Evolutionary conservation across 2,113 vertebrate species (phyloP).

Genomic region (Proteles cristata): DNA sequence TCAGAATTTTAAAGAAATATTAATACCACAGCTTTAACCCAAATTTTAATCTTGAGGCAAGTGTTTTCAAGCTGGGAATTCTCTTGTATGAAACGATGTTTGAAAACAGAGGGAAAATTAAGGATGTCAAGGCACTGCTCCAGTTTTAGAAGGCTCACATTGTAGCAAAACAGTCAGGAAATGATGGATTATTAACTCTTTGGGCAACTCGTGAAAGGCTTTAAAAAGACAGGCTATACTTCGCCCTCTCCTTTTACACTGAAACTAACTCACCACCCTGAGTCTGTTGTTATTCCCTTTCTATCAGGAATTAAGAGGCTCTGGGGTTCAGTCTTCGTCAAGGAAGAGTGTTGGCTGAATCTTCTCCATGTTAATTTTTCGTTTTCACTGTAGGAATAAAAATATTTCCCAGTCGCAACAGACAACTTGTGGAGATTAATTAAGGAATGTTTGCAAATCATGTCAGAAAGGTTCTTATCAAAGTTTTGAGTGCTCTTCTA

Average conservation of each 20-base stretch:
- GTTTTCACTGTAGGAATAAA: background rate
- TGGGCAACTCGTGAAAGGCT: background rate
- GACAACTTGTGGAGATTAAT: constrained; percentile 51
- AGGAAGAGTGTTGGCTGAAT: background rate
- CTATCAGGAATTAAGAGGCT: background rate
- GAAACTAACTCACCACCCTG: background rate
- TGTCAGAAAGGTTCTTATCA: background rate
- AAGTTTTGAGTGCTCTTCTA: background rate
- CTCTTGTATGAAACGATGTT: background rate
- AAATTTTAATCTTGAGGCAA: constrained; percentile 11
- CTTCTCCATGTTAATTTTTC: background rate
- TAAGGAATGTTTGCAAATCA: constrained; percentile 39
- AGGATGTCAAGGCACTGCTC: background rate
- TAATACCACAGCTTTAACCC: background rate
- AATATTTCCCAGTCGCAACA: background rate
- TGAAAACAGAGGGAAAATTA: background rate
- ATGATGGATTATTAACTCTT: background rate
- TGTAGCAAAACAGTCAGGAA: background rate
- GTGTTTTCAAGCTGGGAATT: background rate
- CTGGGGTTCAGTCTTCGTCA: background rate
- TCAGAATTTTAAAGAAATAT: background rate
- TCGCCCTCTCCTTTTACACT: background rate
- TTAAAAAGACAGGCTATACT: constrained; percentile 1
- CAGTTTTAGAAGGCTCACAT: background rate
- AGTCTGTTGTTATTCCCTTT: background rate